These are phyloP conservation scores for Troilus luridus DNA, from an alignment of 2,888 invertebrate species.

Conservation along the genomic window DNA sequence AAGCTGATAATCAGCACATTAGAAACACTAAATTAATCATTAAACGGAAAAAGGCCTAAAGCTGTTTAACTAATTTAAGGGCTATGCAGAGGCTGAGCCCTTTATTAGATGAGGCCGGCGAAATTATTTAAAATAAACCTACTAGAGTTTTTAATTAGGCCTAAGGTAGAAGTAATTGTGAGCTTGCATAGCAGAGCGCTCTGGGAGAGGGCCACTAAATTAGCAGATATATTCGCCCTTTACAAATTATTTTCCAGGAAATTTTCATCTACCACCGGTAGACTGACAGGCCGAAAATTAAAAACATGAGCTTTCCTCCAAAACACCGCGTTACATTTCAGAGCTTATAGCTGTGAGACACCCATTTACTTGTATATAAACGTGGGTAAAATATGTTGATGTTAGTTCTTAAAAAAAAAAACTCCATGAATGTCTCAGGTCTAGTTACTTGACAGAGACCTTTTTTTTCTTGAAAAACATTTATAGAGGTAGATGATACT, in stretches of 20 bases:
- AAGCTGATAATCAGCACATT: neutral
- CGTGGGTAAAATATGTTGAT: neutral
- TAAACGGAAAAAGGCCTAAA: neutral
- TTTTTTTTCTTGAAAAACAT: too few relatives aligned
- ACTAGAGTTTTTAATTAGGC: constrained; percentile 29
- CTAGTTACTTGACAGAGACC: too few relatives aligned
- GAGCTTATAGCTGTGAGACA: neutral
- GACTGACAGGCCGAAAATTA: constrained; percentile 21
- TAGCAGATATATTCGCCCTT: neutral
- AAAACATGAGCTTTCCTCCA: neutral
- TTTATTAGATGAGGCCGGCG: neutral
- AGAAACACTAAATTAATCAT: neutral
- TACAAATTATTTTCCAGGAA: constrained; percentile 19
- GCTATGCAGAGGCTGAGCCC: neutral
- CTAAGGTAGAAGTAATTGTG: neutral
- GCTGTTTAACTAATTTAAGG: neutral
- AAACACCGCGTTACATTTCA: neutral
- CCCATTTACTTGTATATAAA: neutral
- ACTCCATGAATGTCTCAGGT: too few relatives aligned
- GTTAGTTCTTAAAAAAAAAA: too few relatives aligned
- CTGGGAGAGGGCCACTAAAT: neutral
- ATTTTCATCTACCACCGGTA: neutral
- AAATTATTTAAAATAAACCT: neutral
- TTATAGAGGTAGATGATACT: too few relatives aligned
- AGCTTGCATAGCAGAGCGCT: neutral